phyloP scores from a whole-genome alignment of 2,113 vertebrate genomes.

The Eulemur macaco region DNA sequence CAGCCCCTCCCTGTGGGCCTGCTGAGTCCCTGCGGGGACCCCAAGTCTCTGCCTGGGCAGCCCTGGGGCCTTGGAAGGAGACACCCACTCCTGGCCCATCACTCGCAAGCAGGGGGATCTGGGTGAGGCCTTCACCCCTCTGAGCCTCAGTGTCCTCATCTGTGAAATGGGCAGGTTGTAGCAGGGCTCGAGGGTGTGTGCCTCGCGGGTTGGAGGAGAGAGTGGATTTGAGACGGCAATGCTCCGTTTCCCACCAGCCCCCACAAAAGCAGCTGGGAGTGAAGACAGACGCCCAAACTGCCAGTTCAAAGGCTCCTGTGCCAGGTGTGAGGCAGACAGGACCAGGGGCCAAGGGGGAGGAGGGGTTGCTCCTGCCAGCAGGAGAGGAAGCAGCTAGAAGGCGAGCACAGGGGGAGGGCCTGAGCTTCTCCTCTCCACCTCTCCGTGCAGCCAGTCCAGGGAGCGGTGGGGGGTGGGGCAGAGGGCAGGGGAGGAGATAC shows the following conservation, averaged over 20 bases:
- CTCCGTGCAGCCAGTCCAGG: not conserved
- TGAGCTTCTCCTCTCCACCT: not conserved
- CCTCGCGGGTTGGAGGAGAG: fast-evolving
- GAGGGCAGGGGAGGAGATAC: not conserved
- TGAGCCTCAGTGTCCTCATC: not conserved
- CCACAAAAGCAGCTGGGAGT: not conserved
- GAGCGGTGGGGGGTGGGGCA: not conserved
- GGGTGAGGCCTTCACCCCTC: not conserved
- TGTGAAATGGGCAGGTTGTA: not conserved
- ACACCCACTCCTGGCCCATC: not conserved
- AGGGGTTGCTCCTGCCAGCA: not conserved
- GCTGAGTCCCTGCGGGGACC: not conserved
- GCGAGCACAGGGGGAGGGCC: fast-evolving
- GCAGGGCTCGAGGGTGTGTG: not conserved
- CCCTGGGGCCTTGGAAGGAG: not conserved
- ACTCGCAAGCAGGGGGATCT: not conserved
- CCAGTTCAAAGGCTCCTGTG: not conserved
- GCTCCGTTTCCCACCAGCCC: not conserved
- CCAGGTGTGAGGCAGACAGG: not conserved
- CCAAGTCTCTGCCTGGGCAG: not conserved
- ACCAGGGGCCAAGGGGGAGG: not conserved
- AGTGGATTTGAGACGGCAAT: not conserved
- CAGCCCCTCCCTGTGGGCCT: not conserved
- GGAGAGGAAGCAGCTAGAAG: not conserved
- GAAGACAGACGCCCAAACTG: not conserved